Evolutionary conservation across 2,113 vertebrate genomes (phyloP).

Genomic region (Elephas maximus): DNA sequence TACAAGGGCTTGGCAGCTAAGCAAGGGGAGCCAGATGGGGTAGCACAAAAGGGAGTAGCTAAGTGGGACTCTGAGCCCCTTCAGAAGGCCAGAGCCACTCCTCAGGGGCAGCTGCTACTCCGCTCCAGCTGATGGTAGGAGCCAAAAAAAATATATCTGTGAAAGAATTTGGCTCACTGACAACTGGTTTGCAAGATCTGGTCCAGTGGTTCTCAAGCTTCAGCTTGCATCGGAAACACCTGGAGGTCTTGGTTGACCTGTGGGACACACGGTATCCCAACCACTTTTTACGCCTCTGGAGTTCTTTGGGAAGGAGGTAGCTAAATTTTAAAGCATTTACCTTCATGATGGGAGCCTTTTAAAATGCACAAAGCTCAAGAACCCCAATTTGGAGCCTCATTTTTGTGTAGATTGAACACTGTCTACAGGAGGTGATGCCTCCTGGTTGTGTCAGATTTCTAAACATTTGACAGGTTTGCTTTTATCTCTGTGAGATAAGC

Average conservation of each 20-base stretch:
- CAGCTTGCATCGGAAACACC: neutral
- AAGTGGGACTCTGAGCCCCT: neutral
- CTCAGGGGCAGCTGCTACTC: slow-evolving; percentile 39
- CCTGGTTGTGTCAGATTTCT: no score
- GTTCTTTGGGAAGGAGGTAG: no score
- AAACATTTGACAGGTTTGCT: no score
- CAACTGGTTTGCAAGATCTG: neutral
- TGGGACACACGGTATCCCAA: no score
- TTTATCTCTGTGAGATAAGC: no score
- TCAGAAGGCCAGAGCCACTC: neutral
- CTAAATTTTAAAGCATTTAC: no score
- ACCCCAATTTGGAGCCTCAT: no score
- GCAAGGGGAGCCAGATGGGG: neutral
- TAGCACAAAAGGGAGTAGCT: neutral
- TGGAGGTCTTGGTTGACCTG: neutral
- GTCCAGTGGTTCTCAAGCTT: neutral
- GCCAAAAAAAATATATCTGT: slow-evolving; percentile 68
- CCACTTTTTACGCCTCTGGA: no score
- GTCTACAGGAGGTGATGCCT: no score
- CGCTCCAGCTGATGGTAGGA: slow-evolving; percentile 60
- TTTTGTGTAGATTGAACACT: no score
- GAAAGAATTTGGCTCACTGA: neutral
- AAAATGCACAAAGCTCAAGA: no score
- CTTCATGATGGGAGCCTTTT: no score
- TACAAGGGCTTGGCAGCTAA: neutral